Evolutionary conservation across 1,140 invertebrate species (phyloP).

Genomic region (Hetaerina americana): DNA sequence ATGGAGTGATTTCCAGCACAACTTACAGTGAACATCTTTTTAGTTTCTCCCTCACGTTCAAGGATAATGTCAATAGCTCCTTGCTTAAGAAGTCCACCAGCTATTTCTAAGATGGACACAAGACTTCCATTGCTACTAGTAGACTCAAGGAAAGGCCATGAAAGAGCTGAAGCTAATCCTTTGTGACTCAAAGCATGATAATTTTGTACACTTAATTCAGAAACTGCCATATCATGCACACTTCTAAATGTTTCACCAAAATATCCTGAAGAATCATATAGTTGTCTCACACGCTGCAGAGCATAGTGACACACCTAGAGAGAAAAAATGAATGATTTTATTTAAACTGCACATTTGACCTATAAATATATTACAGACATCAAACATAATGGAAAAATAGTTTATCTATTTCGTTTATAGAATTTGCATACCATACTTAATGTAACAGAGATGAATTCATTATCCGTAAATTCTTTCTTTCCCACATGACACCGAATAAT

Average conservation of each 20-base stretch:
- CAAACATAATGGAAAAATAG: neutral
- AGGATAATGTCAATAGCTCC: conserved; percentile 59
- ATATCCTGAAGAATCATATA: conserved; percentile 30
- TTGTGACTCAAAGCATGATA: conserved; percentile 50
- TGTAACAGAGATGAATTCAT: too few relatives aligned
- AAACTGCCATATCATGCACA: conserved; percentile 5
- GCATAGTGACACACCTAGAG: conserved; percentile 37
- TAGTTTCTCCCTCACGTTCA: conserved; percentile 32
- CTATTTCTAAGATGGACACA: conserved; percentile 60
- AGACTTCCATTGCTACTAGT: conserved; percentile 52
- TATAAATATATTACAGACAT: neutral
- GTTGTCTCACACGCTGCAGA: conserved; percentile 45
- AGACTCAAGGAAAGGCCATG: conserved; percentile 41
- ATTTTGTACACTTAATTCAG: conserved; percentile 38
- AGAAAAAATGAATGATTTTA: neutral
- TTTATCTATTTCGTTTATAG: too few relatives aligned
- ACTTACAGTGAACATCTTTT: conserved; percentile 35
- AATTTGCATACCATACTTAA: too few relatives aligned
- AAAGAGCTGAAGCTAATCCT: conserved; percentile 58
- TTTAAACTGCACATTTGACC: neutral
- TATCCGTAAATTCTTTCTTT: too few relatives aligned
- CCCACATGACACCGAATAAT: too few relatives aligned
- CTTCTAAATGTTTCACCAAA: conserved; percentile 5
- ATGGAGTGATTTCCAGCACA: too few relatives aligned
- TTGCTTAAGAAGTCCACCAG: conserved; percentile 55